phyloP scores from a whole-genome alignment of 2,888 invertebrate genomes.

The Stenotaenia linearis region DNA sequence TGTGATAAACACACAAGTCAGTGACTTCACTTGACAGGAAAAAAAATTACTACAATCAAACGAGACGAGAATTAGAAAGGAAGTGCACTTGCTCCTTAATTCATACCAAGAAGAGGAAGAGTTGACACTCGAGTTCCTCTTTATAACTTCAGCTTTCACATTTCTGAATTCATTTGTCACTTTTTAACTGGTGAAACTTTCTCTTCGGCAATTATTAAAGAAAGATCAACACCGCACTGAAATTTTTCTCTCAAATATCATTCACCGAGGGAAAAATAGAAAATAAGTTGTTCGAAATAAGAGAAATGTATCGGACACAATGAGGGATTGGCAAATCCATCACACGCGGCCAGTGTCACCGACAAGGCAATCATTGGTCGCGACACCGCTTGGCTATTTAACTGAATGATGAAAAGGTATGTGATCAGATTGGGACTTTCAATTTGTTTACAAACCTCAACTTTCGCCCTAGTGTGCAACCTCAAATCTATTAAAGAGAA shows the following conservation, averaged over 20 bases:
- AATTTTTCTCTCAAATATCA: no score
- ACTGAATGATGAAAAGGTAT: background rate
- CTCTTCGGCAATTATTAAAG: background rate
- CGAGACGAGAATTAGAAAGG: background rate
- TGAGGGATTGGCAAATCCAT: background rate
- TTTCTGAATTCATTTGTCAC: background rate
- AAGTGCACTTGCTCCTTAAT: background rate
- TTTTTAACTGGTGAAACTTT: background rate
- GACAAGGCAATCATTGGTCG: background rate
- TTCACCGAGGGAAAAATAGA: background rate
- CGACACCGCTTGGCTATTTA: background rate
- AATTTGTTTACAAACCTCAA: constrained; percentile 17
- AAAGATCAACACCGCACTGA: background rate
- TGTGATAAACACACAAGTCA: background rate
- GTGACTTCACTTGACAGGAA: background rate
- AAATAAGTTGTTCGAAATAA: background rate
- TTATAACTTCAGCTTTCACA: background rate
- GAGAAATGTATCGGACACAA: background rate
- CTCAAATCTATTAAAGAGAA: background rate
- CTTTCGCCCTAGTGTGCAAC: background rate
- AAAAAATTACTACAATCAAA: background rate
- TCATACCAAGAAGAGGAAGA: background rate
- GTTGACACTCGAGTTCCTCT: constrained; percentile 5
- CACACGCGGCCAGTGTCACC: background rate
- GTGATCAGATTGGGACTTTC: background rate